phyloP scores from a whole-genome alignment of 1,140 invertebrate species.

The Drosophila varians region DNA sequence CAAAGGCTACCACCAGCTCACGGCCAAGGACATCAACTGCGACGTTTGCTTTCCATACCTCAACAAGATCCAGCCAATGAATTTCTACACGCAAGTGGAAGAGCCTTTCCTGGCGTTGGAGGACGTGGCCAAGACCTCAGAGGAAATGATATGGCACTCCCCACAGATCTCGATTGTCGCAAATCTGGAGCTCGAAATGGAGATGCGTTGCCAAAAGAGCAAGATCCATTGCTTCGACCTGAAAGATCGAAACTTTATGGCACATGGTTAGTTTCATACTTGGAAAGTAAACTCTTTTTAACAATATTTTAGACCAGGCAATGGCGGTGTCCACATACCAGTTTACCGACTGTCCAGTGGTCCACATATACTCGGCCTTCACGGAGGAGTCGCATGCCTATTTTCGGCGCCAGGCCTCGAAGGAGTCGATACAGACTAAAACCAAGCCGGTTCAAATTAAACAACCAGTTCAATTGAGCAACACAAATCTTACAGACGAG shows the following conservation, averaged over 20 bases:
- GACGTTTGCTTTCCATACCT: conserved; percentile 40
- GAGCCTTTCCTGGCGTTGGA: conserved; percentile 17
- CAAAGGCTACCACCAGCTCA: conserved; percentile 21
- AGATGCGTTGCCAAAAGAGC: conserved; percentile 15
- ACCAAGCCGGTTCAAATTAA: not conserved
- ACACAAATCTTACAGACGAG: not conserved
- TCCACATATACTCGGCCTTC: conserved; percentile 55
- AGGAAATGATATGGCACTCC: not conserved
- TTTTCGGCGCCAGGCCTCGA: conserved; percentile 6
- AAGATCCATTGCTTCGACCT: conserved; percentile 39
- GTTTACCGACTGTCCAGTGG: conserved; percentile 17
- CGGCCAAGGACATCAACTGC: conserved; percentile 49
- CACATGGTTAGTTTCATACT: conserved; percentile 40
- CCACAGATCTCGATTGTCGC: not conserved
- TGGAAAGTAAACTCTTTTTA: not conserved
- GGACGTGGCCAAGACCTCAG: not conserved
- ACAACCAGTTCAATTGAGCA: no score
- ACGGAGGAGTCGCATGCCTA: conserved; percentile 4
- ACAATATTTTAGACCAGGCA: conserved; percentile 22
- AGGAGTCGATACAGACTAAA: not conserved
- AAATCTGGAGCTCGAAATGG: not conserved
- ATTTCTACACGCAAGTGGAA: conserved; percentile 54
- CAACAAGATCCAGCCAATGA: conserved; percentile 4
- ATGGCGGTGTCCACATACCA: conserved; percentile 13
- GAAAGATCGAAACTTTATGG: not conserved